Evolutionary conservation across 2,113 vertebrate genomes (phyloP), one percentile per base, ranked within the genome.

Genomic region (Numida meleagris): DNA sequence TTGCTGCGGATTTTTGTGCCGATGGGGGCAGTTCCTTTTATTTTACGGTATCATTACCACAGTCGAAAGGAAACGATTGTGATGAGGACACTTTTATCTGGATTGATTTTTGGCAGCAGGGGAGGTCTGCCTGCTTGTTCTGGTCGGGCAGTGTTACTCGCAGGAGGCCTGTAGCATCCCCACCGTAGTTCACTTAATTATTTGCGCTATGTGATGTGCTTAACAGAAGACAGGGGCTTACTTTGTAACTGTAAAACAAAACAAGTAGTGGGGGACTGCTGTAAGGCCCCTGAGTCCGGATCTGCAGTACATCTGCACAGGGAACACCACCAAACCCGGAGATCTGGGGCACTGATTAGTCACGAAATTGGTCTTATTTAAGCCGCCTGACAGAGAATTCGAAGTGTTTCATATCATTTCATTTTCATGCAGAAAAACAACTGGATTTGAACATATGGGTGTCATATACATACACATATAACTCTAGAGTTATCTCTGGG

Each of bases 121-220:
- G 42, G 63, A 67, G 23, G 17, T 38, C 59, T 46, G 75, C 63
- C 2, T 0, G 58, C 61, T 46, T 50, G 58, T 80, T 94, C 42
- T 87, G 76, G 75, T 45, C 3, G 0, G 33, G 57, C 68, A 55
- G 67, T 57, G 91, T 53, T 21, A 34, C 29, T 55, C 21, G 55
- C 86, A 76, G 63, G 46, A 94, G 94, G 94, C 96, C 96, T 94
- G 79, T 82, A 86, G 78, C 59, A 87, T 25, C 76, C 34, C 36
- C 15, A 40, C 62, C 34, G 23, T 29, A 9, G 40, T 45, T 23
- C 1, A 10, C 34, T 73, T n/a, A 12, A 50, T 71, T 76, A 15
- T 68, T 70, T 63, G 85, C 82, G 42, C 71, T 42, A 11, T 10
- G 29, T 51, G 43, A 63, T 0, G 0, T 12, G 10, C 66, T 58